These are phyloP conservation scores for Oasisia sp. DNA, from an alignment of 2,888 invertebrate genomes.

Conservation along the genomic window DNA sequence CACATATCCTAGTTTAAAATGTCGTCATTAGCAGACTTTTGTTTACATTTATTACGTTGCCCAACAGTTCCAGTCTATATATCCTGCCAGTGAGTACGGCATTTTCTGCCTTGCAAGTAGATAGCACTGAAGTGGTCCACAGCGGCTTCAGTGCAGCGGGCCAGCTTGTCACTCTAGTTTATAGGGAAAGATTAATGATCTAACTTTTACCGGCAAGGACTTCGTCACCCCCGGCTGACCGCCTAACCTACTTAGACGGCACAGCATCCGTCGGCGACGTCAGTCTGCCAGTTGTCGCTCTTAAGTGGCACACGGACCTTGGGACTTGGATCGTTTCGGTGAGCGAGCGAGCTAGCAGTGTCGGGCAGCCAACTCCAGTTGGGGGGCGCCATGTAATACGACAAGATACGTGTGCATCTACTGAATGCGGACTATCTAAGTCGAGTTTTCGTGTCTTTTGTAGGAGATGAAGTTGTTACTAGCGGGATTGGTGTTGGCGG, in stretches of 20 bases:
- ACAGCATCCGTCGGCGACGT: neutral
- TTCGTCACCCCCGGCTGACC: slow-evolving; percentile 12
- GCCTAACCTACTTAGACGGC: neutral
- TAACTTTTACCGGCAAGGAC: neutral
- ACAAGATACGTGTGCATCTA: slow-evolving; percentile 5
- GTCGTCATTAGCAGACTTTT: too few relatives aligned
- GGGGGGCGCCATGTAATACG: slow-evolving; percentile 8
- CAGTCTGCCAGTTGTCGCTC: neutral
- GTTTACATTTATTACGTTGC: too few relatives aligned
- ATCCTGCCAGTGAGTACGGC: too few relatives aligned
- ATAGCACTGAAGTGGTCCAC: too few relatives aligned
- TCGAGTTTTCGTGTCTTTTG: slow-evolving; percentile 10
- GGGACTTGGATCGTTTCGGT: slow-evolving; percentile 17
- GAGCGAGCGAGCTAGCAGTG: neutral
- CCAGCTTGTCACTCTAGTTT: too few relatives aligned
- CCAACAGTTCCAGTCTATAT: too few relatives aligned
- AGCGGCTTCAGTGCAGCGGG: too few relatives aligned
- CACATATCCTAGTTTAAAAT: too few relatives aligned
- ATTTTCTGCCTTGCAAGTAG: too few relatives aligned
- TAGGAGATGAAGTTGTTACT: slow-evolving; percentile 4
- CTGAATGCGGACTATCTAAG: slow-evolving; percentile 4
- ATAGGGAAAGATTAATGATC: too few relatives aligned
- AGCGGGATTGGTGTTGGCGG: neutral
- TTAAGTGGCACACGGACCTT: neutral
- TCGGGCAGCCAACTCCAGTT: neutral